These are phyloP conservation scores for Montipora capitata DNA, from an alignment of 92 coral and sea anemone genomes.

Conservation along the genomic window DNA sequence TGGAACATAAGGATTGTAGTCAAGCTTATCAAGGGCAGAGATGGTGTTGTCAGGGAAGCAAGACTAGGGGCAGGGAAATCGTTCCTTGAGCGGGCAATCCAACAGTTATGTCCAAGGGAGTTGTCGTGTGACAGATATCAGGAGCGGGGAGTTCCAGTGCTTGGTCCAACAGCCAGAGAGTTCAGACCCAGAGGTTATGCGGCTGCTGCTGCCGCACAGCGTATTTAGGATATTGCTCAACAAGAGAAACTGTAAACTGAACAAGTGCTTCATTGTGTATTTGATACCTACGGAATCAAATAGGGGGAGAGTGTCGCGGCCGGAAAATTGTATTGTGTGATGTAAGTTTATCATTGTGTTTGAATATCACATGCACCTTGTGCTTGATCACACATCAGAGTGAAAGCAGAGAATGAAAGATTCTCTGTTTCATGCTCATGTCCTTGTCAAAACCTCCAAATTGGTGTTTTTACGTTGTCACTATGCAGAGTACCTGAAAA, in stretches of 20 bases:
- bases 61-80: constrained; percentile 48
- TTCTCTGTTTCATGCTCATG: too few relatives aligned
- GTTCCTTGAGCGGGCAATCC: constrained; percentile 60
- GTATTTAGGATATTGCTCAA: constrained; percentile 11
- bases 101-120: constrained; percentile 65
- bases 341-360: neutral
- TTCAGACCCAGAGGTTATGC: neutral
- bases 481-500: too few relatives aligned
- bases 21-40: constrained; percentile 62
- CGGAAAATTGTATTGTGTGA: neutral
- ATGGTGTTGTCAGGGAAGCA: constrained; percentile 51
- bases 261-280: neutral
- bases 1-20: constrained; percentile 40
- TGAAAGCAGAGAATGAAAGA: too few relatives aligned
- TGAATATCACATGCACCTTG: too few relatives aligned
- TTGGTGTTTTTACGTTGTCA: too few relatives aligned
- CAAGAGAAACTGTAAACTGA: neutral
- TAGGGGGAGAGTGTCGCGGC: constrained; percentile 16
- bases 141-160: constrained; percentile 29
- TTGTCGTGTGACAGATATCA: constrained; percentile 47
- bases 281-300: constrained; percentile 3
- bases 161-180: constrained; percentile 29
- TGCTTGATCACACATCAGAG: too few relatives aligned
- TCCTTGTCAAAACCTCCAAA: too few relatives aligned
- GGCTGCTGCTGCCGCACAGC: constrained; percentile 5